These are phyloP conservation scores for Botrylloides violaceus DNA, from an alignment of 23 tunicate species.

Conservation along the genomic window DNA sequence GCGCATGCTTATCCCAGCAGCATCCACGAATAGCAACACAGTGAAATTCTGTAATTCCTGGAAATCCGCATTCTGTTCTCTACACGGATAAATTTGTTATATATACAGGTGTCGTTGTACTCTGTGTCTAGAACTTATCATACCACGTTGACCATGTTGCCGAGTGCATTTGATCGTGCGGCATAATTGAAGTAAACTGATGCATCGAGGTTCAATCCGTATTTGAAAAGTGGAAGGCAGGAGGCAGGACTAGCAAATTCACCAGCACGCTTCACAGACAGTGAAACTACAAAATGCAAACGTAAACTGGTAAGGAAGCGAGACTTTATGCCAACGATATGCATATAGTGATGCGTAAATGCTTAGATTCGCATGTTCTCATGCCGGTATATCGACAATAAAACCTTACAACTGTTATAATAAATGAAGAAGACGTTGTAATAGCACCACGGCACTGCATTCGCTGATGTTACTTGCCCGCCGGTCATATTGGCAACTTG, in stretches of 20 bases:
- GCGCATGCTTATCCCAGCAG: constrained; percentile 86
- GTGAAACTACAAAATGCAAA: constrained; percentile 38
- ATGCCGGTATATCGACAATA: neutral
- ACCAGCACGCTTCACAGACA: constrained; percentile 54
- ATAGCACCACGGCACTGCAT: constrained; percentile 96
- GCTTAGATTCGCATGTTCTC: no score
- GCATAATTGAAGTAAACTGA: constrained; percentile 13
- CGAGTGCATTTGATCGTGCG: neutral
- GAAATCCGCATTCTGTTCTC: constrained; percentile 97
- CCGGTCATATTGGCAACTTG: constrained; percentile 67
- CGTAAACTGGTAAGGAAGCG: no score
- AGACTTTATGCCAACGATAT: neutral
- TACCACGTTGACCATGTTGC: constrained; percentile 26
- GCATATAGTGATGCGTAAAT: neutral
- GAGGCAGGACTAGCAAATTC: constrained; percentile 69
- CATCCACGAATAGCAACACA: constrained; percentile 99
- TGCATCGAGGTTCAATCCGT: constrained; percentile 58
- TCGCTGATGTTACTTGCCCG: constrained; percentile 46
- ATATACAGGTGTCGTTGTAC: neutral
- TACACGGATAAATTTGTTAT: no score
- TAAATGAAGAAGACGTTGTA: constrained; percentile 97
- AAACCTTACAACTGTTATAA: constrained; percentile 53
- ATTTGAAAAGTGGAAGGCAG: constrained; percentile 67
- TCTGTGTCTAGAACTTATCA: no score
- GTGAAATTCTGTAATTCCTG: constrained; percentile 97